Base-by-base conservation (phyloP, 2,113 vertebrate genomes). In the Castor canadensis region DNA sequence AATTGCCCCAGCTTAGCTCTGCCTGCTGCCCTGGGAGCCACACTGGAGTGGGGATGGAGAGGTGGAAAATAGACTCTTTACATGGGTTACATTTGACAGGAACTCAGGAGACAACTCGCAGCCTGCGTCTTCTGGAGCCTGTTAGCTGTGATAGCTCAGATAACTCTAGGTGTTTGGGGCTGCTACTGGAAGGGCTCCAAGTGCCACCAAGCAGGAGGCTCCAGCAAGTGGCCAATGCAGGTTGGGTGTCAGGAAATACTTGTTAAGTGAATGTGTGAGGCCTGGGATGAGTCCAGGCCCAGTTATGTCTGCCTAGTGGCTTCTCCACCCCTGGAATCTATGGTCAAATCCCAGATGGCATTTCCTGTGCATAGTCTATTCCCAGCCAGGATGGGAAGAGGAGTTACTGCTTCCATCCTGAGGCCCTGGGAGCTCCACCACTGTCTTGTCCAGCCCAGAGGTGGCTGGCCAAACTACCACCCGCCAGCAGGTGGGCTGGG, bases 241-340 rank as follows among this genome's bases (percentile, higher is more conserved):
- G 47, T 45, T 15, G 40, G 26, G 67, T 28, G 88, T 54, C 91
- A 82, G 95, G 91, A 94, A 91, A 89, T 86, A 69, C 72, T 91
- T 82, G 13, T 9, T 71, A 62, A 94, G 52, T 86, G 86, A 93
- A 64, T 73, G 43, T 81, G 58, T 30, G 35, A 87, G 40, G 90
- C 47, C 7, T 12, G 30, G 28, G 35, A 62, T 40, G 58, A 87
- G 64, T 47, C 3, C 2, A 60, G 80, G 58, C 26, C 52, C 2
- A 7, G 54, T 0, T 67, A 22, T n/a, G 26, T 28, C 72, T n/a
- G 22, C 54, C 20, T 9, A 11, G 62, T 87, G n/a, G 60, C 76
- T 47, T 89, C 56, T 83, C 76, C n/a, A 2, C n/a, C 75, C n/a
- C n/a, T 3, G 7, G 45, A 49, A n/a, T 82, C 91, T 38, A 45